Evolutionary conservation across 2,888 invertebrate species (phyloP).

Genomic region (Mesochorus sp.): DNA sequence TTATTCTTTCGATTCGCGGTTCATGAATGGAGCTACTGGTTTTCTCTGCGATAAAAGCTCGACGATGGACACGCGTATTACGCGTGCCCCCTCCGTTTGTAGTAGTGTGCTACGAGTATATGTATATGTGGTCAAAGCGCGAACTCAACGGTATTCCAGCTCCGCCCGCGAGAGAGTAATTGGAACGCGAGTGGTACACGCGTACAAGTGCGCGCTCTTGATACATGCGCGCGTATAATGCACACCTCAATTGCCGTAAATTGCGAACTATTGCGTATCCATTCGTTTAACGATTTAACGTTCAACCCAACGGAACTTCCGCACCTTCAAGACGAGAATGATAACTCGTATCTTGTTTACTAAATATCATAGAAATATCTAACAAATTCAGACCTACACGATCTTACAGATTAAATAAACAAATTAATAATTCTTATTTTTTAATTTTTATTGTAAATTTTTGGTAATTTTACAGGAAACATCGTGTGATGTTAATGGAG

Average conservation of each 20-base stretch:
- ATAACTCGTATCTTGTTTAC: too few relatives aligned
- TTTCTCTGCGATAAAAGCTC: constrained; percentile 26
- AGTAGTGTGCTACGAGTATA: constrained; percentile 1
- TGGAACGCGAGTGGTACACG: constrained; percentile 62
- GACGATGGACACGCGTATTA: constrained; percentile 47
- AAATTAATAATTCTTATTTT: too few relatives aligned
- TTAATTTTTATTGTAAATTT: too few relatives aligned
- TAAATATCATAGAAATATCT: too few relatives aligned
- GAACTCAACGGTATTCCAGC: constrained; percentile 53
- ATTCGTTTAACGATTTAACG: background rate
- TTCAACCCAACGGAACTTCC: background rate
- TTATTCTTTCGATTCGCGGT: constrained; percentile 39
- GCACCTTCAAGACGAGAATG: background rate
- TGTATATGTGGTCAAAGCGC: constrained; percentile 28
- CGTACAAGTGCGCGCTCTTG: constrained; percentile 35
- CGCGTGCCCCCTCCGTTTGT: constrained; percentile 35
- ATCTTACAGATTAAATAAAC: too few relatives aligned
- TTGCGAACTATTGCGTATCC: background rate
- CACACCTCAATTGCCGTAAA: background rate
- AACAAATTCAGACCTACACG: too few relatives aligned
- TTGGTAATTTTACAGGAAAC: too few relatives aligned
- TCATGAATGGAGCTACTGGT: constrained; percentile 46
- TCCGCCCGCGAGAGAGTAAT: constrained; percentile 59
- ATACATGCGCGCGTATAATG: constrained; percentile 2
- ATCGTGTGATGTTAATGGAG: too few relatives aligned